phyloP scores from a whole-genome alignment of 2,888 invertebrate genomes.

The Dasypogon diadema region DNA sequence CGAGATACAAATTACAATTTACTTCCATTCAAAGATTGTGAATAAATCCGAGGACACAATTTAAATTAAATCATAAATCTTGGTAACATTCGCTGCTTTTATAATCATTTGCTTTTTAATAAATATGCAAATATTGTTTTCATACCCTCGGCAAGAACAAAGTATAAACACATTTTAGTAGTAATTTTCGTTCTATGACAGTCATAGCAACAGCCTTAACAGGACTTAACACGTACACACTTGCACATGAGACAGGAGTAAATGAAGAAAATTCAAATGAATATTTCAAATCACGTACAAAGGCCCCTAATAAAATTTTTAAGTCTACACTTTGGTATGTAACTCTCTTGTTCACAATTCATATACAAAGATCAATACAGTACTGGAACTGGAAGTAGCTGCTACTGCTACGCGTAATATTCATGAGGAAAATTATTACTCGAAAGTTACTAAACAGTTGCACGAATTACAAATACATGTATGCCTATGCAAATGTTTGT shows the following conservation, averaged over 20 bases:
- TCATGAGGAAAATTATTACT: constrained; percentile 16
- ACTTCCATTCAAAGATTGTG: too few species aligned
- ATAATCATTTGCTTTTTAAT: constrained; percentile 39
- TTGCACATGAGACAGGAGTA: constrained; percentile 4
- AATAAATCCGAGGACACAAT: too few species aligned
- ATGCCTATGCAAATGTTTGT: too few species aligned
- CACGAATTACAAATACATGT: not conserved
- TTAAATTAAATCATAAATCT: constrained; percentile 30
- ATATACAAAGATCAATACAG: constrained; percentile 24
- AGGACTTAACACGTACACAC: constrained; percentile 37
- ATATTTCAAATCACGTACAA: constrained; percentile 43
- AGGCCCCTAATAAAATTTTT: constrained; percentile 38
- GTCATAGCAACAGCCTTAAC: not conserved
- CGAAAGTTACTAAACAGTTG: constrained; percentile 6
- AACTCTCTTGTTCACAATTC: constrained; percentile 22
- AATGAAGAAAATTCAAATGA: constrained; percentile 34
- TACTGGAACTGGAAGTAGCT: not conserved
- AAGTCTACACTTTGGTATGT: constrained; percentile 6
- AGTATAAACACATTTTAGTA: constrained; percentile 28
- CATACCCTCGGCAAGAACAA: not conserved
- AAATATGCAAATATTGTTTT: constrained; percentile 46
- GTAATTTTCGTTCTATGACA: not conserved
- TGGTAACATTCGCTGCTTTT: not conserved
- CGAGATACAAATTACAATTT: too few species aligned
- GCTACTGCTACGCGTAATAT: too few species aligned